Evolutionary conservation across 2,888 invertebrate species (phyloP).

Genomic region (Heliconius aoede): DNA sequence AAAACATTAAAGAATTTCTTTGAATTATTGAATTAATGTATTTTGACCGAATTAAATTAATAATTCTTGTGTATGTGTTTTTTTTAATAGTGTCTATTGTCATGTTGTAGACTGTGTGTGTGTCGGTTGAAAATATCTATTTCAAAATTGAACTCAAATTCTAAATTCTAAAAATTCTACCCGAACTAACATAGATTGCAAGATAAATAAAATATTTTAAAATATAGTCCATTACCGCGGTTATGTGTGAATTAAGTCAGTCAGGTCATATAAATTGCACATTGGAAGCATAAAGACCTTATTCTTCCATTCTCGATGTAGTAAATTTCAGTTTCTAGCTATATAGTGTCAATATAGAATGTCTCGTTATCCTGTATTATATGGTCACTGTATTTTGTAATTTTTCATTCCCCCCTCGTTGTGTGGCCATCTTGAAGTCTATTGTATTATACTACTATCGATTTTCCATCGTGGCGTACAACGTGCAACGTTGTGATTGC

Average conservation of each 20-base stretch:
- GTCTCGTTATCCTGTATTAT: conserved; percentile 27
- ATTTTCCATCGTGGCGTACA: too few relatives aligned
- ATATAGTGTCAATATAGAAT: conserved; percentile 12
- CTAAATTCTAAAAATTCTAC: too few relatives aligned
- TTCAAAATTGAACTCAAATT: too few relatives aligned
- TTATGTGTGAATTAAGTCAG: conserved; percentile 52
- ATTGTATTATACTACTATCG: not conserved
- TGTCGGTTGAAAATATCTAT: too few relatives aligned
- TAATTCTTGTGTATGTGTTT: not conserved
- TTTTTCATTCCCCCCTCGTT: conserved; percentile 1
- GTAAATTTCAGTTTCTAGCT: conserved; percentile 49
- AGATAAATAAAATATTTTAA: too few relatives aligned
- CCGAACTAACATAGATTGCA: too few relatives aligned
- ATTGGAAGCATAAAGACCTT: conserved; percentile 57
- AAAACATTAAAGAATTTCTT: not conserved
- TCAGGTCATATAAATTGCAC: conserved; percentile 53
- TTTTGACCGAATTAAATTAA: not conserved
- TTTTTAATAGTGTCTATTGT: not conserved
- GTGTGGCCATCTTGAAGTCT: not conserved
- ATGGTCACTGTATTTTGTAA: conserved; percentile 13
- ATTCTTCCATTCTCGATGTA: conserved; percentile 56
- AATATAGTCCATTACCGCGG: conserved; percentile 52
- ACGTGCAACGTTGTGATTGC: too few relatives aligned
- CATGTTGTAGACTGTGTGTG: not conserved
- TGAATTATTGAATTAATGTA: not conserved